Conservation (phyloP, 2,113 vertebrate species). For the Xenus cinereus region DNA sequence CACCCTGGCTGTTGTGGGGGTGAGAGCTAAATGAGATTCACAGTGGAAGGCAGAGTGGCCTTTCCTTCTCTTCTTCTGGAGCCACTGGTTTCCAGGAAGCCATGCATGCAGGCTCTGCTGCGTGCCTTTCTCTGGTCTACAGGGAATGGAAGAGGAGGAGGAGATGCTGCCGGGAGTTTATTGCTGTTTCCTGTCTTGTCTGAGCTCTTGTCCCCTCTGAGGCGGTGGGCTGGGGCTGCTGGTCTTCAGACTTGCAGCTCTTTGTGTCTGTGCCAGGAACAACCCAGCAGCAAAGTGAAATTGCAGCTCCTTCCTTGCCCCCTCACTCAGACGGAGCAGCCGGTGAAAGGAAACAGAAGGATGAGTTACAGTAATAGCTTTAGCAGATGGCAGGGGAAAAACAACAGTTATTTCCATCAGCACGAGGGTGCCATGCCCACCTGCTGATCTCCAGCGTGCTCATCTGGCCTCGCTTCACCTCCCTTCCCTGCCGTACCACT, state of each 20-base stretch:
- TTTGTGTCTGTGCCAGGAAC: constrained; percentile 34
- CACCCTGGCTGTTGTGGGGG: neutral
- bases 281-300: constrained; percentile 41
- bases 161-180: neutral
- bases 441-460: neutral
- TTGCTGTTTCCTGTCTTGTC: constrained; percentile 57
- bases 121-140: neutral
- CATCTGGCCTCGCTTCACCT: neutral
- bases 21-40: neutral
- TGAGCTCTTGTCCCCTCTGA: constrained; percentile 33
- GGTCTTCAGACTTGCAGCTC: neutral
- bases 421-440: neutral
- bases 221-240: neutral
- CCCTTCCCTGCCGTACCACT: neutral
- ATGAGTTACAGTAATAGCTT: constrained; percentile 17
- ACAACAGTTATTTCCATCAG: neutral
- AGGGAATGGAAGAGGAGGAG: neutral
- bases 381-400: constrained; percentile 19
- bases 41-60: neutral
- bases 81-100: neutral
- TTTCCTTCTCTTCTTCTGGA: neutral
- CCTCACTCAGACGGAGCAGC: neutral
- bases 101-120: neutral
- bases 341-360: neutral
- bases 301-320: constrained; percentile 26